phyloP scores from a whole-genome alignment of 2,797 vertebrate genomes.

The Siniperca obscura region DNA sequence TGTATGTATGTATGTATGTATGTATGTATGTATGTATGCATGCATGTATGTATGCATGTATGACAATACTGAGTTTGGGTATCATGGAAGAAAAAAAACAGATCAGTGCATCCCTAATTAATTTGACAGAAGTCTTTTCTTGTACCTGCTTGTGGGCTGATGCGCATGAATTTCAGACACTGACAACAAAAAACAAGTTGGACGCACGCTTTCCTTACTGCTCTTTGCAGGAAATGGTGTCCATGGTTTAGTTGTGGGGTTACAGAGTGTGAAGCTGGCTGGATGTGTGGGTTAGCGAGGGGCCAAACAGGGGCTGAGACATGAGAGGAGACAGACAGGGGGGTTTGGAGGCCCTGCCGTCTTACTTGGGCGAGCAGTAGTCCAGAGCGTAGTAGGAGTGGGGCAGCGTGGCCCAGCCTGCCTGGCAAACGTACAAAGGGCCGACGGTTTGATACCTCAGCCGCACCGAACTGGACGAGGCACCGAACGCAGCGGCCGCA shows the following conservation, averaged over 20 bases:
- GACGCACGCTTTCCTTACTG: conserved; percentile 12
- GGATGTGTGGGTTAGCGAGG: conserved; percentile 73
- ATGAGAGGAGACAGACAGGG: conserved; percentile 67
- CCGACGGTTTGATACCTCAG: conserved; percentile 90
- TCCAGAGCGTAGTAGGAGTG: conserved; percentile 91
- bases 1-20: too few species aligned
- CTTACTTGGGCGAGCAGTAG: conserved; percentile 91
- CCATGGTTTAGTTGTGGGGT: conserved; percentile 66
- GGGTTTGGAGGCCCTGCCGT: conserved; percentile 72
- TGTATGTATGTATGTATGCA: too few species aligned
- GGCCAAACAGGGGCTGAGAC: conserved; percentile 63
- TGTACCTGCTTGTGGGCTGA: conserved; percentile 13
- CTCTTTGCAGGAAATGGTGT: conserved; percentile 43
- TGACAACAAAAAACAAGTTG: conserved; percentile 10
- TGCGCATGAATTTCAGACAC: conserved; percentile 56
- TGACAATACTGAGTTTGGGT: neutral
- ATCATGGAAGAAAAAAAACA: too few species aligned
- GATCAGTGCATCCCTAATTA: neutral
- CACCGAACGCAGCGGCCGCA: conserved; percentile 81
- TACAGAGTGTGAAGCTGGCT: conserved; percentile 67
- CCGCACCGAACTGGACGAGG: conserved; percentile 88
- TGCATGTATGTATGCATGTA: too few species aligned
- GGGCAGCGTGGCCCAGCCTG: conserved; percentile 89
- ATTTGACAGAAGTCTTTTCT: neutral
- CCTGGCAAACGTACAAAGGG: conserved; percentile 90